Evolutionary conservation across 2,797 vertebrate species (phyloP).

Genomic region (Lacerta viridis): DNA sequence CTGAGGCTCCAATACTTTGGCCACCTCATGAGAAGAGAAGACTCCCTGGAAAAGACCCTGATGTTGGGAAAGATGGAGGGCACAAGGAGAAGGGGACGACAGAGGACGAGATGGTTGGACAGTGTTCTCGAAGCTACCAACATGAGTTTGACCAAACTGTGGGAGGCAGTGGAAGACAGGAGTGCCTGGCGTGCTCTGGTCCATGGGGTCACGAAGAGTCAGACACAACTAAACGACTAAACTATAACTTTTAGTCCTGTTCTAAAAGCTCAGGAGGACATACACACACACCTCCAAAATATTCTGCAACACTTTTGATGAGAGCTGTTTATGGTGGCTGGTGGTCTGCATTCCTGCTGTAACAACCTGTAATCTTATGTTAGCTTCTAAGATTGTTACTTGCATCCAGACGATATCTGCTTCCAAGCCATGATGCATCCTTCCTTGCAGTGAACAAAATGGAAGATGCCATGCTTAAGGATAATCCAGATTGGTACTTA

Average conservation of each 20-base stretch:
- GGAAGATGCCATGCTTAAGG: not conserved
- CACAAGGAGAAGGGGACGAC: no score
- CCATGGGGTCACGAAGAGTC: no score
- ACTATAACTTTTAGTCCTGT: not conserved
- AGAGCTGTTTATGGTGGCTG: not conserved
- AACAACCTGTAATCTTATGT: not conserved
- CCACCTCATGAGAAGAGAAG: no score
- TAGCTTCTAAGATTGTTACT: not conserved
- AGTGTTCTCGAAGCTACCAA: no score
- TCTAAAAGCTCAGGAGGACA: not conserved
- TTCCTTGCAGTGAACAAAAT: not conserved
- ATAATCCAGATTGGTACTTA: not conserved
- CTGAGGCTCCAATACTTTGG: no score
- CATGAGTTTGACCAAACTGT: no score
- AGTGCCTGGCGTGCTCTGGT: no score
- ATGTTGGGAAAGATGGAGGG: no score
- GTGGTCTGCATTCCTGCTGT: not conserved
- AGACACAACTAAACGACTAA: no score
- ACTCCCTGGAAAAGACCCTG: no score
- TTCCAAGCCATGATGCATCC: not conserved
- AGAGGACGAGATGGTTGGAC: no score
- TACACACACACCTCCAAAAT: not conserved
- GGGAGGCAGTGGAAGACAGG: no score
- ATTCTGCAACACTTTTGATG: not conserved
- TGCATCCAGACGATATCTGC: not conserved